phyloP scores from a whole-genome alignment of 92 coral and sea anemone species.

The Heliopora coerulea region DNA sequence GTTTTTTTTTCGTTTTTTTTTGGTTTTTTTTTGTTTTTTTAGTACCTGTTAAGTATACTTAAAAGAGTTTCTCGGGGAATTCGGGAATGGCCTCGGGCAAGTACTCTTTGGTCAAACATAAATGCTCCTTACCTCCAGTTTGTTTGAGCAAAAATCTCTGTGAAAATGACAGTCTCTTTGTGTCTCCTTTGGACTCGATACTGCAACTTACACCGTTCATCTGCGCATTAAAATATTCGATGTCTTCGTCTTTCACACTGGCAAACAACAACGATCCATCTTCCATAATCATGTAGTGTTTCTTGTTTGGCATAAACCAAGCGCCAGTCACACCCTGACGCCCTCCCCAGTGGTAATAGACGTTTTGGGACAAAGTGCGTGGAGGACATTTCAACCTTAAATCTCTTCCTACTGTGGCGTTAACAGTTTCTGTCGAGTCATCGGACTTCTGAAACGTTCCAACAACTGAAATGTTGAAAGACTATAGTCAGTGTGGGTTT shows the following conservation, averaged over 20 bases:
- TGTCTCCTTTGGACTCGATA: constrained; percentile 36
- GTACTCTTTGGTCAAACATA: no score
- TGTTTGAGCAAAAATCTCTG: constrained; percentile 22
- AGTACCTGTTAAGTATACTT: no score
- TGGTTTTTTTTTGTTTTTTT: no score
- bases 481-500: no score
- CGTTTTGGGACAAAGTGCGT: constrained; percentile 16
- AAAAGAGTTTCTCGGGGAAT: no score
- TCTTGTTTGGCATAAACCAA: constrained; percentile 11
- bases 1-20: no score
- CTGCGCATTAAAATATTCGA: constrained; percentile 18
- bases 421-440: neutral
- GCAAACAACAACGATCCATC: constrained; percentile 31
- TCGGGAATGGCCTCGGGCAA: no score
- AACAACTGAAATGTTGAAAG: constrained; percentile 14
- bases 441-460: constrained; percentile 12
- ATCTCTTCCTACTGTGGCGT: constrained; percentile 20
- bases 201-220: constrained; percentile 32
- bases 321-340: constrained; percentile 1
- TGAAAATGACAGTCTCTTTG: constrained; percentile 8
- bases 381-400: constrained; percentile 28
- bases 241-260: constrained; percentile 21
- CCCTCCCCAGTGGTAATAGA: constrained; percentile 38
- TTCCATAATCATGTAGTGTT: constrained; percentile 37
- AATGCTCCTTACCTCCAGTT: constrained; percentile 21